Evolutionary conservation across 2,888 invertebrate species (phyloP), one percentile per base, ranked within the genome.

Genomic region (Apodemia duryi): DNA sequence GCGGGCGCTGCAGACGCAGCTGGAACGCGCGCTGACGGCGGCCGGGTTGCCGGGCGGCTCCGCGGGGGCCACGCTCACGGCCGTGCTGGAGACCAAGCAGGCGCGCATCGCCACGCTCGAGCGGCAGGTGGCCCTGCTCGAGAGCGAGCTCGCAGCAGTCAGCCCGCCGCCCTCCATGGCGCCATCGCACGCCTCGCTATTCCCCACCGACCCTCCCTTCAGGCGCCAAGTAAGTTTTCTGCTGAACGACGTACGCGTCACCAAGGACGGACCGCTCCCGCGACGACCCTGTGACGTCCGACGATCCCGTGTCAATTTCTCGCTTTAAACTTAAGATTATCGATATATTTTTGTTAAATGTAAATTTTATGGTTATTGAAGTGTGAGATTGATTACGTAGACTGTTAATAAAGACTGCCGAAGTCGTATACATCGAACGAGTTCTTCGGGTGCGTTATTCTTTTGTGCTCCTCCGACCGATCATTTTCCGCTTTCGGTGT

Each of bases 221-320:
- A 95, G 95, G 93, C 94, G 95, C 91, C 95, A 95, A 95, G 95
- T 95, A 95, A 95, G 95, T 95, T 95, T 95, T 93, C 94, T 95
- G 94, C 94, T 95, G 93, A 94, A 95, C 95, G 94, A 95, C 94
- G 95, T 95, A 90, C 94, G 94, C 92, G 94, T 95, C 93, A 94
- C 94, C 93, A 95, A 94, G 93, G 95, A 95, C 92, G 95, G 94
- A 77, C 91, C 80, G 83, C 84, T 87, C 91, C 85, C 81, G 84
- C 85, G 82, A 83, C 86, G 73, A 85, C 86, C 67, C 71, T 70
- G 68, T 79, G 79, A 73, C 76, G 74, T 73, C 72, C 75, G 77
- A 76, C 76, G 76, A 77, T 82, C 82, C 80, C 86, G 85, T 88
- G 89, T 89, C 89, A 86, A 88, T 89, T 89, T 86, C 79, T 86